These are phyloP conservation scores for Drosophila meridionalis DNA, from an alignment of 2,888 invertebrate genomes.

Conservation along the genomic window DNA sequence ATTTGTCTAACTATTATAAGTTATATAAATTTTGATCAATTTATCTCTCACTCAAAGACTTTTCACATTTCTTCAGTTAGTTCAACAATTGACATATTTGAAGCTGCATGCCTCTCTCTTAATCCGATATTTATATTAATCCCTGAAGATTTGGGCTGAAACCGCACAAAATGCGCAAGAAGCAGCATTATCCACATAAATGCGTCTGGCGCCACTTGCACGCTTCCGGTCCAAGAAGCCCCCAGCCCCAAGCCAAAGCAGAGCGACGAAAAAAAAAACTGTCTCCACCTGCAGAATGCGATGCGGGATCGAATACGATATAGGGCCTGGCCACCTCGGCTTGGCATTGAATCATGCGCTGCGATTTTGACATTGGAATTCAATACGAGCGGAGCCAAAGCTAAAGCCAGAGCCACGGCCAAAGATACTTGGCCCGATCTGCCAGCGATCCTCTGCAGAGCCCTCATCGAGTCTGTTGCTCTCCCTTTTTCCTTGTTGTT, in stretches of 20 bases:
- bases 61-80: neutral
- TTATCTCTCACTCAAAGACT: too few species aligned
- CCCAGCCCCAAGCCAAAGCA: neutral
- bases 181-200: conserved; percentile 30
- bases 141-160: conserved; percentile 32
- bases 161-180: conserved; percentile 24
- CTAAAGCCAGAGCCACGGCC: conserved; percentile 38
- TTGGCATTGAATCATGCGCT: conserved; percentile 72
- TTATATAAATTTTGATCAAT: too few species aligned
- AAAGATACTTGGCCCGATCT: conserved; percentile 33
- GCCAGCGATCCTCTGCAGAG: conserved; percentile 40
- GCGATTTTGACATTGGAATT: conserved; percentile 78
- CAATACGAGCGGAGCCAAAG: conserved; percentile 67
- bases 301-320: conserved; percentile 49
- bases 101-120: neutral
- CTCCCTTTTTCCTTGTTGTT: conserved; percentile 6
- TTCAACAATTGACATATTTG: conserved; percentile 13
- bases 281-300: conserved; percentile 54
- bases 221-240: conserved; percentile 57
- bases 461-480: conserved; percentile 4
- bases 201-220: conserved; percentile 52
- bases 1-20: too few species aligned
- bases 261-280: neutral
- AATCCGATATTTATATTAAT: conserved; percentile 25
- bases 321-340: conserved; percentile 56